Percentiles rank a stretch among this genome's conserved stretches.
phyloP scores from a whole-genome alignment of 2,888 invertebrate species.

The Eristalinus aeneus region DNA sequence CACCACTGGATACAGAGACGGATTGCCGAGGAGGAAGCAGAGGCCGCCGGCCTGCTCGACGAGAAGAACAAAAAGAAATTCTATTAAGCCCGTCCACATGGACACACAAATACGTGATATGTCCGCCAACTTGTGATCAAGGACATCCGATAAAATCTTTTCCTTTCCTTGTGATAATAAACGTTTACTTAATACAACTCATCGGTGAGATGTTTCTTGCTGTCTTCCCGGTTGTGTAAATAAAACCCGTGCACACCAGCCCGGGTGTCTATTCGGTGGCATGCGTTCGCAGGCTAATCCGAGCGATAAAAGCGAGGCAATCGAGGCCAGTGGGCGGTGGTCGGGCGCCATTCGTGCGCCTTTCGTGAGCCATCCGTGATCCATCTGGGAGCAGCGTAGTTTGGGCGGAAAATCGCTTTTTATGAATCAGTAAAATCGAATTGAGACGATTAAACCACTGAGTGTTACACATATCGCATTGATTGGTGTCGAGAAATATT shows the following conservation, averaged over 20 bases:
- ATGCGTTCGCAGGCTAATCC: background rate
- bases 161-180: background rate
- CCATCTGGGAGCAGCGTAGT: no score
- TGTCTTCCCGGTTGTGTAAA: background rate
- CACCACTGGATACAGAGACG: constrained; percentile 84
- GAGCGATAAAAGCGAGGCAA: background rate
- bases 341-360: no score
- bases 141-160: background rate
- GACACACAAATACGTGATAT: background rate
- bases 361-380: no score
- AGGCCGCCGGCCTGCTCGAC: constrained; percentile 69
- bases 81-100: constrained; percentile 65
- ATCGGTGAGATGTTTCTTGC: background rate
- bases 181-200: background rate
- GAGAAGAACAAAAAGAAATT: constrained; percentile 62
- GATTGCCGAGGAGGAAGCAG: constrained; percentile 77
- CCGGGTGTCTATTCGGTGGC: background rate
- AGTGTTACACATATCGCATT: constrained; percentile 37
- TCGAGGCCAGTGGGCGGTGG: background rate
- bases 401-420: constrained; percentile 32
- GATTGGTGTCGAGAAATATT: constrained; percentile 49
- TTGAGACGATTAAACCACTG: constrained; percentile 44
- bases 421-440: constrained; percentile 53
- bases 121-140: background rate
- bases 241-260: background rate